Base-by-base conservation (phyloP, 2,113 vertebrate species). In the Trogon surrucura region DNA sequence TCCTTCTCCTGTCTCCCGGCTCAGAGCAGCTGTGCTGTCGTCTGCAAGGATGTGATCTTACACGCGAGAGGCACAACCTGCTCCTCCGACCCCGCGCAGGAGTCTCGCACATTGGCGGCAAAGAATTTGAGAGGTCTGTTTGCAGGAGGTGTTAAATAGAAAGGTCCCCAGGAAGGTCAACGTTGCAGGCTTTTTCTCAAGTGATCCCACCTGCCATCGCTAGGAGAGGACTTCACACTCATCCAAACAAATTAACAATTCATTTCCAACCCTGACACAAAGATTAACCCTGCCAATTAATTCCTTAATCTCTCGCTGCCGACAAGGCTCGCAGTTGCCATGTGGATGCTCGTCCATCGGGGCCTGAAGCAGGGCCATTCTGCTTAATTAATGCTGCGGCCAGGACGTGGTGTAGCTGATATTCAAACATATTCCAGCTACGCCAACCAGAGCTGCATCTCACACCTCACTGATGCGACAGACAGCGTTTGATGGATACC, bases 241-340 rank as follows among this genome's bases (percentile, higher is more conserved):
- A 41, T 85, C 71, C 84, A 89, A 96, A 73, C 87, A 93, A 96
- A 95, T 96, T 94, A 95, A 94, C 91, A 80, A 95, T 94, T 96
- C 93, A 66, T 88, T 93, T 72, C 91, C 74, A 94, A 38, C 74
- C 81, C 87, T 94, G 94, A 83, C 84, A 91, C 2, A n/a, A 79
- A 95, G 84, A 96, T 97, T 96, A 97, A 97, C 95, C 95, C 95
- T 94, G 93, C 94, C 95, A 96, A 96, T 96, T 96, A 95, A 93
- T 94, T 94, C 91, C 74, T 82, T 95, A 88, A 95, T 96, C 93
- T 95, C 94, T 95, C 21, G 91, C 93, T 91, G 91, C 87, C 18
- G 30, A 85, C 87, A 73, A 80, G 89, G 82, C 79, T 96, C 74
- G 19, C 94, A 70, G 91, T 94, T 97, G 95, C 94, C 93, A 73